Evolutionary conservation across 1,140 invertebrate genomes (phyloP), one percentile per base, ranked within the genome.

Genomic region (Periplaneta americana): DNA sequence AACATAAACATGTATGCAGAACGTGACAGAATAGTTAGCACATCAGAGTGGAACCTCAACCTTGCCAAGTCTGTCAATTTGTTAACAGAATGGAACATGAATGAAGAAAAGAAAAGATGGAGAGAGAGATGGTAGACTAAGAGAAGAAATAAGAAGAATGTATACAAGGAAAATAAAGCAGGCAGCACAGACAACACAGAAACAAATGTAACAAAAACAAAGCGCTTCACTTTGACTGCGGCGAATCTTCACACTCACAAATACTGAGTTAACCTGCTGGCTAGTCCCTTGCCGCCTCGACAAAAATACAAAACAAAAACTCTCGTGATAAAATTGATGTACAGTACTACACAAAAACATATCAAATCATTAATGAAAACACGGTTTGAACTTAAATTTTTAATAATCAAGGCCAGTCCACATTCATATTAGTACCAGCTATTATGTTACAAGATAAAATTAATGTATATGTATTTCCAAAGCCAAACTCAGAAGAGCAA

Each of bases 121-220:
- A 66, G 22, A 66, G 22, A 66, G 48, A n/a, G 2, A 28, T 66
- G 48, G 48, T 66, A 66, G 48, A 66, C 48, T 28, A 28, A 66
- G 48, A 66, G 48, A 35, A 75, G 66, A 37, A 75, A 28, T 37
- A 75, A 74, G 35, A 34, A 75, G 17, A 31, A 75, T 66, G 74
- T 37, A 36, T 33, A 31, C 17, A 74, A 75, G 74, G 34, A 80
- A 35, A 34, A 34, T 28, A 37, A 36, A 35, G 48, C 34, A 80
- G 74, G 80, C 57, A 74, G 48, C 37, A 36, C 66, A 80, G 57
- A 75, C 80, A 75, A 57, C 80, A 80, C 80, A 80, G 80, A 80
- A 74, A 80, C 80, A 75, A 75, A 80, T 22, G 48, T 80, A 66
- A 66, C 39, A 57, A 80, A 79, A 35, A 78, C 33, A 78, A 78